A percentile compares a stretch with the other conserved stretches of the same genome.
Conservation (phyloP, 1,140 invertebrate genomes). For the Rhizoglyphus robini region DNA sequence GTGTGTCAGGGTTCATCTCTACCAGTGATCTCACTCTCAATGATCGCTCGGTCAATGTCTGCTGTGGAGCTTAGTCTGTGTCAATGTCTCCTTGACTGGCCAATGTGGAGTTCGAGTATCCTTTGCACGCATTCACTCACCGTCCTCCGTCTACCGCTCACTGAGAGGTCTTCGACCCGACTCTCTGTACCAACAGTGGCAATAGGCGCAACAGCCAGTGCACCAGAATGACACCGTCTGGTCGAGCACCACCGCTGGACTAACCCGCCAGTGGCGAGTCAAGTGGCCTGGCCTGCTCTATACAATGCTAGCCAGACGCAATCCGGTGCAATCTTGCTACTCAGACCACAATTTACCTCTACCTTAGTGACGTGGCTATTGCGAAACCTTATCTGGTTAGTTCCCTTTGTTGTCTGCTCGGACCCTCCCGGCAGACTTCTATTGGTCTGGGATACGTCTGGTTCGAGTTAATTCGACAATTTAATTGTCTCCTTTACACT, state of each 20-base stretch:
- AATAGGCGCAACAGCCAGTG: not conserved
- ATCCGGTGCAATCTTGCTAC: not conserved
- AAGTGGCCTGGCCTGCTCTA: not conserved
- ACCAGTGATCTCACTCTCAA: not conserved
- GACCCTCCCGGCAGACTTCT: too few relatives aligned
- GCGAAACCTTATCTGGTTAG: too few relatives aligned
- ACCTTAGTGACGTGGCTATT: too few relatives aligned
- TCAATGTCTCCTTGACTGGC: too few relatives aligned
- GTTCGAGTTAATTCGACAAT: too few relatives aligned
- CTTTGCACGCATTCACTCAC: not conserved
- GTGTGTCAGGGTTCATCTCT: not conserved
- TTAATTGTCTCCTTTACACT: too few relatives aligned
- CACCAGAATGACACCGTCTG: not conserved
- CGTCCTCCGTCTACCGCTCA: not conserved
- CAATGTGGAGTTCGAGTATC: not conserved
- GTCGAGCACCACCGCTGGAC: not conserved
- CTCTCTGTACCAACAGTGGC: not conserved
- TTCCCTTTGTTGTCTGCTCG: too few relatives aligned
- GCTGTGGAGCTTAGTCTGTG: too few relatives aligned
- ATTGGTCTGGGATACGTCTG: too few relatives aligned
- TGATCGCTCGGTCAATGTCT: not conserved
- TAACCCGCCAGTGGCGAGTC: not conserved
- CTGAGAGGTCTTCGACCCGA: constrained; percentile 1
- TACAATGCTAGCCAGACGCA: not conserved
- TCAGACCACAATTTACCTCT: too few relatives aligned